These are phyloP conservation scores for Aradophagus sp. DNA, from an alignment of 1,140 invertebrate genomes.

Conservation along the genomic window DNA sequence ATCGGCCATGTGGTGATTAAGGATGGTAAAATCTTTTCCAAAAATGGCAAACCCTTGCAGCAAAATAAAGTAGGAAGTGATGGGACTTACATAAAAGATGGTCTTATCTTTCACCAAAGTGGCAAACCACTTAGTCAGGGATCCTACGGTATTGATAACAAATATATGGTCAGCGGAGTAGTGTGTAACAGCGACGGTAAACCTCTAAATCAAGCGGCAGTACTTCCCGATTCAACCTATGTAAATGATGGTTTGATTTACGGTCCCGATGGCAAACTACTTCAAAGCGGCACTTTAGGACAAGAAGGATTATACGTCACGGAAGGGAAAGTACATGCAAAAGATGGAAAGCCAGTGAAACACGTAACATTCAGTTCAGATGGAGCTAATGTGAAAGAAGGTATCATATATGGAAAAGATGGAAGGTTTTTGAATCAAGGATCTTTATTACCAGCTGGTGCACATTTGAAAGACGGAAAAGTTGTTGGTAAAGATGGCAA, in stretches of 20 bases:
- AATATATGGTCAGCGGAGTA: constrained; percentile 67
- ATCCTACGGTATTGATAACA: constrained; percentile 63
- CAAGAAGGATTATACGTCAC: constrained; percentile 62
- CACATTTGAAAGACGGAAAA: constrained; percentile 69
- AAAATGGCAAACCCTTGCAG: constrained; percentile 68
- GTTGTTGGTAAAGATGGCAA: constrained; percentile 70
- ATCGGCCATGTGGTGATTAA: constrained; percentile 62
- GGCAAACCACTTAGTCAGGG: constrained; percentile 68
- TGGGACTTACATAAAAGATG: constrained; percentile 70
- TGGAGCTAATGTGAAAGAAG: constrained; percentile 68
- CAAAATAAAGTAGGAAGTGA: constrained; percentile 62
- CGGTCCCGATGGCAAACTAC: constrained; percentile 62
- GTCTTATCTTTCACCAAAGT: constrained; percentile 64
- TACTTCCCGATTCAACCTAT: constrained; percentile 68
- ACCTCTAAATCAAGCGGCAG: constrained; percentile 60
- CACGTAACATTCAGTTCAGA: constrained; percentile 69
- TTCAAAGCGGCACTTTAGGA: constrained; percentile 64
- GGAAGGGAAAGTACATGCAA: constrained; percentile 69
- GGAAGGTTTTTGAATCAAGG: constrained; percentile 68
- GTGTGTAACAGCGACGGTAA: constrained; percentile 68
- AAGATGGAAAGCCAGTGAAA: constrained; percentile 69
- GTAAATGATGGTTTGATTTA: constrained; percentile 68
- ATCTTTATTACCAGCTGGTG: constrained; percentile 68
- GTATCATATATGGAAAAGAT: constrained; percentile 66
- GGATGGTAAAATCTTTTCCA: constrained; percentile 66